These are phyloP conservation scores for Cactoblastis cactorum DNA, from an alignment of 2,888 invertebrate genomes.

Conservation along the genomic window DNA sequence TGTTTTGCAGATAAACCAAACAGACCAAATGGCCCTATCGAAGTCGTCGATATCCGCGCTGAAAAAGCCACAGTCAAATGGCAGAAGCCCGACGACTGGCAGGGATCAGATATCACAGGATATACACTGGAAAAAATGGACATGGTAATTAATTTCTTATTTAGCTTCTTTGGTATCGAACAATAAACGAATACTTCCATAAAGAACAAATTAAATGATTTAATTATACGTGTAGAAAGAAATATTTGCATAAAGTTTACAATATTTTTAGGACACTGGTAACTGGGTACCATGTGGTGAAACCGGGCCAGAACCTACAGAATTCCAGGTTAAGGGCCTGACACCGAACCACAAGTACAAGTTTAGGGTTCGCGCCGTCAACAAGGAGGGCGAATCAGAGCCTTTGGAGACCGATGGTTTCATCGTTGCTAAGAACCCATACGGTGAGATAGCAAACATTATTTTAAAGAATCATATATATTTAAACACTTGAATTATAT, in stretches of 20 bases:
- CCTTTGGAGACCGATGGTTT: conserved; percentile 94
- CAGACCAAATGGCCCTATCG: conserved; percentile 90
- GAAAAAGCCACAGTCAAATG: conserved; percentile 95
- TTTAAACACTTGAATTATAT: too few relatives aligned
- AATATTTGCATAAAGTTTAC: not conserved
- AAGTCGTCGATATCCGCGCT: conserved; percentile 92
- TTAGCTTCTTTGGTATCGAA: too few relatives aligned
- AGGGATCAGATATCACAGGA: conserved; percentile 93
- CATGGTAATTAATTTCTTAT: conserved; percentile 61
- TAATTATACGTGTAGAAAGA: not conserved
- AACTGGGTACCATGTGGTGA: conserved; percentile 98
- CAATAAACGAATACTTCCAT: too few relatives aligned
- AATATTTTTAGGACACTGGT: conserved; percentile 84
- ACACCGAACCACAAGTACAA: conserved; percentile 98
- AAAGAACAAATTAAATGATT: too few relatives aligned
- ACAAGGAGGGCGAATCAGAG: conserved; percentile 98
- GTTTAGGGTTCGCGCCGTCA: conserved; percentile 97
- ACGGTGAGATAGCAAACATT: conserved; percentile 78
- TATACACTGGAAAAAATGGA: conserved; percentile 98
- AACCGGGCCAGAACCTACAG: conserved; percentile 88
- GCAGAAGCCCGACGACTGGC: conserved; percentile 92
- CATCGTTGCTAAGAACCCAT: conserved; percentile 97
- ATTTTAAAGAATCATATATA: too few relatives aligned
- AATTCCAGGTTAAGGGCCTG: conserved; percentile 92
- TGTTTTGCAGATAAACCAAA: conserved; percentile 85